Percentiles rank a stretch among this genome's conserved stretches.
Conservation (phyloP, 2,797 vertebrate species). For the Pangasius larnaudii region DNA sequence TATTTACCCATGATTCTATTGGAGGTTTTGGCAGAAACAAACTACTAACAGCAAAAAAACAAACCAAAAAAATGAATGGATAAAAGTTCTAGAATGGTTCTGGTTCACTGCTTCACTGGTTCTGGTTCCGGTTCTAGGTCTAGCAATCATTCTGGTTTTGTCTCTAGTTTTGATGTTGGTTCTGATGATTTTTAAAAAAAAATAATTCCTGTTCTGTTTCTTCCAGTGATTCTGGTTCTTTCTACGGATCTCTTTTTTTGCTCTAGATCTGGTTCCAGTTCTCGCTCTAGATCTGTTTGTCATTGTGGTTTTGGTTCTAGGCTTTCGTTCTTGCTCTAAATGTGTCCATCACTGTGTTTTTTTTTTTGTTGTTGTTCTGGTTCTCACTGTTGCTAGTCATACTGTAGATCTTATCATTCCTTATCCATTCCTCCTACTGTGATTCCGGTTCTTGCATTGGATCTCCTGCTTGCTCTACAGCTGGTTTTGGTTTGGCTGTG, state of each 20-base stretch:
- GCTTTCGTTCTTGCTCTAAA: not conserved
- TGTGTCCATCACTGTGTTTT: not conserved
- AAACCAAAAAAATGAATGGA: not conserved
- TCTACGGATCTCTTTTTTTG: not conserved
- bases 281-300: not conserved
- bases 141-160: not conserved
- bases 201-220: no score
- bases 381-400: not conserved
- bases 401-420: not conserved
- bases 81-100: not conserved
- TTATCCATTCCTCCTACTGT: not conserved
- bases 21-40: not conserved
- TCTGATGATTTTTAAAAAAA: not conserved
- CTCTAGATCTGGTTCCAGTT: not conserved
- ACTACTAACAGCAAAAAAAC: not conserved
- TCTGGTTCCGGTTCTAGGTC: not conserved
- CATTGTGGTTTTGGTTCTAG: not conserved
- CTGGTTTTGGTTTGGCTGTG: not conserved
- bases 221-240: not conserved
- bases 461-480: not conserved
- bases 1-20: not conserved
- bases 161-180: not conserved
- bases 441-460: not conserved
- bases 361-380: not conserved
- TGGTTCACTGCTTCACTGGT: not conserved